A percentile compares a stretch with the other conserved stretches of the same genome.
phyloP scores from a whole-genome alignment of 2,797 vertebrate species.

The Gobio occitaniae region DNA sequence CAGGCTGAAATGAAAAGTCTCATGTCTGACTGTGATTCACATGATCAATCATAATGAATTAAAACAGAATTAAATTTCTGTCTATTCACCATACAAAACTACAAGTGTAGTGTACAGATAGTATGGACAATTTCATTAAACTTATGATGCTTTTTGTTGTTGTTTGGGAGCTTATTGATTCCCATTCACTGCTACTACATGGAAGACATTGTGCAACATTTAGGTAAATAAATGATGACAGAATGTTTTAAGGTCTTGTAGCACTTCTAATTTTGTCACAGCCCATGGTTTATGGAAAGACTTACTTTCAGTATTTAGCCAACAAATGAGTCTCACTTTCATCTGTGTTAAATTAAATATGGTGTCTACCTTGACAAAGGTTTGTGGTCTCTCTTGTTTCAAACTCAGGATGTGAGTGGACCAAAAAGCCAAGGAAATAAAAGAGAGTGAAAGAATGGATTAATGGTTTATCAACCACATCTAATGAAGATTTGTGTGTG shows the following conservation, averaged over 20 bases:
- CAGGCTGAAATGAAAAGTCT: too few relatives aligned
- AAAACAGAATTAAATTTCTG: background rate
- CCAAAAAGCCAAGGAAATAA: slow-evolving; percentile 66
- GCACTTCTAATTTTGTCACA: background rate
- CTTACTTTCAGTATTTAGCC: slow-evolving; percentile 10
- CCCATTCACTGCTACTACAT: background rate
- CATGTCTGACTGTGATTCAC: background rate
- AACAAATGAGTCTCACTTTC: slow-evolving; percentile 4
- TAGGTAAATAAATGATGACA: background rate
- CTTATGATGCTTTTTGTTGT: background rate
- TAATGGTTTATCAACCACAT: slow-evolving; percentile 77
- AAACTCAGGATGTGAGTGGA: slow-evolving; percentile 65
- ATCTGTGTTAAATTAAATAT: slow-evolving; percentile 3
- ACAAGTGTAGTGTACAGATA: background rate
- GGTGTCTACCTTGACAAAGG: slow-evolving; percentile 1
- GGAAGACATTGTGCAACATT: background rate
- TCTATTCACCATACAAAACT: background rate
- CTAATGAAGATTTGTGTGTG: slow-evolving; percentile 78
- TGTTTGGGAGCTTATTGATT: background rate
- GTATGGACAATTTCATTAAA: background rate
- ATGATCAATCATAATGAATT: background rate
- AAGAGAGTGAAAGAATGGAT: slow-evolving; percentile 73
- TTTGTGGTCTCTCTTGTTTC: slow-evolving; percentile 63
- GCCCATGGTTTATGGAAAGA: background rate
- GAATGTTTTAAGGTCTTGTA: background rate